These are phyloP conservation scores for Gnathonemus echidnorhynchus DNA, from an alignment of 2,113 vertebrate genomes.

Conservation along the genomic window DNA sequence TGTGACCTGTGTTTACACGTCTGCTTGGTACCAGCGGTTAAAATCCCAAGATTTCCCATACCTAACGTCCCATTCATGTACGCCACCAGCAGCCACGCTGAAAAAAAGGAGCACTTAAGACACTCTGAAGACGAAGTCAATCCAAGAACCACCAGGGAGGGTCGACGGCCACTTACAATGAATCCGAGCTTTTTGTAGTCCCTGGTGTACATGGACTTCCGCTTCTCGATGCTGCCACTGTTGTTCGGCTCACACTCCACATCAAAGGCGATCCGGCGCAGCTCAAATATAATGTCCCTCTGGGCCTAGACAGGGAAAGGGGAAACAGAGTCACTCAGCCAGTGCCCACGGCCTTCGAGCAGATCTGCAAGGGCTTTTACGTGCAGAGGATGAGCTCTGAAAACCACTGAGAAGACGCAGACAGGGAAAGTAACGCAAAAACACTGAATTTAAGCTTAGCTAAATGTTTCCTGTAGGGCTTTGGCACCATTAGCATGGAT, in stretches of 20 bases:
- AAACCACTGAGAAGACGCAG: neutral
- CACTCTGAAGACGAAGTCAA: neutral
- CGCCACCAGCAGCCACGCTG: neutral
- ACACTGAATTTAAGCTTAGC: neutral
- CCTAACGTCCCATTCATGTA: neutral
- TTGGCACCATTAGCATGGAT: neutral
- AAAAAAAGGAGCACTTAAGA: neutral
- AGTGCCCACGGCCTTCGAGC: neutral
- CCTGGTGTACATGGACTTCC: conserved; percentile 98
- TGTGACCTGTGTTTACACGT: neutral
- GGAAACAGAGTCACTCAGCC: neutral
- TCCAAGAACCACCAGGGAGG: neutral
- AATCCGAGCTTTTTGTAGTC: conserved; percentile 99
- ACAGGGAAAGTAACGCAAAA: neutral
- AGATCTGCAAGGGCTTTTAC: neutral
- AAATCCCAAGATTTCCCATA: neutral
- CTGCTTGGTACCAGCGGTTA: neutral
- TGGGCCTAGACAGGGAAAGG: conserved; percentile 68
- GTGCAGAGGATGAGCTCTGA: no score
- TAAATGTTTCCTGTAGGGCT: neutral
- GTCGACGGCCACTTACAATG: conserved; percentile 72
- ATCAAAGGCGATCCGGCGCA: conserved; percentile 93
- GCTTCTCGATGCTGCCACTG: conserved; percentile 90
- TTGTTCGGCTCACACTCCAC: conserved; percentile 84
- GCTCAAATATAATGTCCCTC: conserved; percentile 96